Conservation (phyloP, 2,888 invertebrate genomes). For the Notodonta dromedarius region DNA sequence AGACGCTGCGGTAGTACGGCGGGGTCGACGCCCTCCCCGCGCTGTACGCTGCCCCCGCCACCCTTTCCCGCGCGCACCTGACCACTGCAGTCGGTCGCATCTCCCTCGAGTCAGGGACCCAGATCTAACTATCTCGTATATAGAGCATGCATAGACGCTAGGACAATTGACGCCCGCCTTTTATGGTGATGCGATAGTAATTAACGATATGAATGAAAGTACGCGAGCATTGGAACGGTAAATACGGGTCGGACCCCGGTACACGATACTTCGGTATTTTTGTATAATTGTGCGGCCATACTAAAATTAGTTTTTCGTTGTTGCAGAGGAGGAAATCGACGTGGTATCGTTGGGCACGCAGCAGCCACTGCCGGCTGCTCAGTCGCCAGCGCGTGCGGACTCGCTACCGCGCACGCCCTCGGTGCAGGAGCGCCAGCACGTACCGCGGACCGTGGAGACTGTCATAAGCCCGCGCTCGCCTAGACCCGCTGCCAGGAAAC, state of each 20-base stretch:
- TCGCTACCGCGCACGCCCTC: constrained; percentile 88
- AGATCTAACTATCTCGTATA: constrained; percentile 63
- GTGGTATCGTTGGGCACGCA: constrained; percentile 88
- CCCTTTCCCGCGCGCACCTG: constrained; percentile 69
- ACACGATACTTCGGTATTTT: constrained; percentile 17
- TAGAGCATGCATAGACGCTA: constrained; percentile 60
- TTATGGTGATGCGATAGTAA: constrained; percentile 71
- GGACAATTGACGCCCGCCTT: constrained; percentile 68
- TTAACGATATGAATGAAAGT: constrained; percentile 71
- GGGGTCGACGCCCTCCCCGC: constrained; percentile 77
- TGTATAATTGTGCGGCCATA: constrained; percentile 21
- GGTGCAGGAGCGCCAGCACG: constrained; percentile 86
- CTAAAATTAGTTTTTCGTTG: constrained; percentile 64
- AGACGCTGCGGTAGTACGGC: constrained; percentile 84
- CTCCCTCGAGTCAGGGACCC: constrained; percentile 47
- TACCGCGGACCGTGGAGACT: constrained; percentile 85
- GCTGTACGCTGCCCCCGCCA: constrained; percentile 51
- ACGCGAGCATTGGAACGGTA: constrained; percentile 54
- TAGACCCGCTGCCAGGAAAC: constrained; percentile 77
- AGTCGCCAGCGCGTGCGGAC: constrained; percentile 63
- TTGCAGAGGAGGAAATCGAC: constrained; percentile 93
- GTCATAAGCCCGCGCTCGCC: constrained; percentile 77
- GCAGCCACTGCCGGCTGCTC: constrained; percentile 57
- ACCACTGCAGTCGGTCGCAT: constrained; percentile 81
- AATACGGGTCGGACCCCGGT: constrained; percentile 43